These are phyloP conservation scores for Drosophila sordidula DNA, from an alignment of 2,888 invertebrate genomes.

Conservation along the genomic window DNA sequence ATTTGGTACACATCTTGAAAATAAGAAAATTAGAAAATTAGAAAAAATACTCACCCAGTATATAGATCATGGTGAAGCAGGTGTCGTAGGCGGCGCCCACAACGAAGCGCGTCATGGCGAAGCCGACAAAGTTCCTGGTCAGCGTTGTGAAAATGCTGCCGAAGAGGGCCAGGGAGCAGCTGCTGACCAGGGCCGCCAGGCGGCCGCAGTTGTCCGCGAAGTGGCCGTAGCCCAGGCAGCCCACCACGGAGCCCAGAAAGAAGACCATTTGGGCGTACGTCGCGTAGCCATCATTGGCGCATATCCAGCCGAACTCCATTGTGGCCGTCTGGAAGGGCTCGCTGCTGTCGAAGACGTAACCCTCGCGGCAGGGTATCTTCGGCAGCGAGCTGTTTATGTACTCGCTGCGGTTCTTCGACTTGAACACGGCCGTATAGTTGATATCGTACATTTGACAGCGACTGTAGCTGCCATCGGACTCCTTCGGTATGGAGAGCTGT, in stretches of 20 bases:
- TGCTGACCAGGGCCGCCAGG: slow-evolving; percentile 91
- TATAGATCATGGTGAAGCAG: slow-evolving; percentile 96
- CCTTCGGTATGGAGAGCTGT: slow-evolving; percentile 88
- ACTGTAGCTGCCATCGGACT: slow-evolving; percentile 86
- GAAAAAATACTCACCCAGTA: slow-evolving; percentile 94
- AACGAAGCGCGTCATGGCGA: slow-evolving; percentile 91
- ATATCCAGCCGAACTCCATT: slow-evolving; percentile 94
- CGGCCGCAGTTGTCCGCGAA: slow-evolving; percentile 93
- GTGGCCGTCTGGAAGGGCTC: slow-evolving; percentile 93
- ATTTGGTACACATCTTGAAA: too few species aligned
- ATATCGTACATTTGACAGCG: slow-evolving; percentile 91
- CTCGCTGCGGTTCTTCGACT: slow-evolving; percentile 87
- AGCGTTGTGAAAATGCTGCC: slow-evolving; percentile 90
- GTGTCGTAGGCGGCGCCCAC: slow-evolving; percentile 95
- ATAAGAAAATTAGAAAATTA: too few species aligned
- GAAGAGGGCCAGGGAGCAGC: slow-evolving; percentile 90
- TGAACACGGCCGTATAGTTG: slow-evolving; percentile 87
- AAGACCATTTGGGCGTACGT: slow-evolving; percentile 92
- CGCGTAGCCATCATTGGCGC: slow-evolving; percentile 90
- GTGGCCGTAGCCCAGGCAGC: slow-evolving; percentile 93
- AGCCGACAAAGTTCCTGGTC: slow-evolving; percentile 89
- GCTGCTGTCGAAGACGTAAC: slow-evolving; percentile 92
- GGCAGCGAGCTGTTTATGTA: slow-evolving; percentile 87
- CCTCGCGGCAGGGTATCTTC: slow-evolving; percentile 87
- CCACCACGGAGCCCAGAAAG: slow-evolving; percentile 94